Base-by-base conservation (phyloP, 1,140 invertebrate genomes). In the Drosophila pectinifera region DNA sequence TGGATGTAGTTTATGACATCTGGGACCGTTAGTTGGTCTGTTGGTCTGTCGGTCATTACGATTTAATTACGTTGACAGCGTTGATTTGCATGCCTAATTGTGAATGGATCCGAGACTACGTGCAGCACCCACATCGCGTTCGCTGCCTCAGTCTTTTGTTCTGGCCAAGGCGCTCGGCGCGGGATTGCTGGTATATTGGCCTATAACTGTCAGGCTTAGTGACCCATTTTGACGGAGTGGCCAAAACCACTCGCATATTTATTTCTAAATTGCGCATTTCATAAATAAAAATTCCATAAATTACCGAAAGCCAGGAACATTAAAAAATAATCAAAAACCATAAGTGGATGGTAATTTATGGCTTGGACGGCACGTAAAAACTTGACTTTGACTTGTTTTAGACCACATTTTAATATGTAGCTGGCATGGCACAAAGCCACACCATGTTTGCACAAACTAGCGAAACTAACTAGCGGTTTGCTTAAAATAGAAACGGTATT, bases 61-160 rank as follows among this genome's bases (percentile, higher is more conserved):
- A 67, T 88, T 88, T 88, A 88, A 88, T 88, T 88, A 88, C 83
- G 84, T 73, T 83, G 83, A 88, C 83, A 88, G 73, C 76, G 57
- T 45, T 82, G 83, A 88, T 88, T 88, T 89, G 83, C 84, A 88
- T 88, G 83, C 80, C 79, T 89, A 88, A 88, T 86, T 88, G 70
- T 75, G 55, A 68, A 55, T 59, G 31, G 46, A 43, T 43, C 39
- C 39, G 31, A 42, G 56, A 34, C 24, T 53, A 16, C 18, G 58
- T 22, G 42, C 38, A 38, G 38, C 78, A 64, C 77, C 56, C 64
- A 74, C 36, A 42, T 26, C 64, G 49, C 61, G 82, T 85, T 85
- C 73, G 74, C 59, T 53, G 64, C 48, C 69, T 48, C 51, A 86
- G 74, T 88, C 83, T 85, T 86, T 85, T 82, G 78, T 85, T 85